Evolutionary conservation across 2,113 vertebrate genomes (phyloP), one percentile per base, ranked within the genome.

Genomic region (Macquaria ambigua): DNA sequence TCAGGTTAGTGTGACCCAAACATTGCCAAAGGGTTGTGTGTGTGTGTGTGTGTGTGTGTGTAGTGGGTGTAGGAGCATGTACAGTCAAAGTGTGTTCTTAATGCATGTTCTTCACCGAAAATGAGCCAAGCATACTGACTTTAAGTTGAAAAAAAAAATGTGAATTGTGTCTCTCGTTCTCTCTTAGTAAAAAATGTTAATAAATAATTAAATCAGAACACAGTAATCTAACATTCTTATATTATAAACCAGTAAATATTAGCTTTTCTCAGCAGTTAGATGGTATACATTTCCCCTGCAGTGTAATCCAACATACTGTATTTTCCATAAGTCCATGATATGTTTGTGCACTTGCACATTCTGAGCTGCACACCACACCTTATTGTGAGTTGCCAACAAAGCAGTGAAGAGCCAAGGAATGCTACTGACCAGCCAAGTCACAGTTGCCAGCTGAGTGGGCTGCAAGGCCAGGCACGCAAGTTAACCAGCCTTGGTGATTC

Each of bases 1-100:
- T 77, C 21, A 53, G 74, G 69, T 74, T 74, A 58, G 46, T 58
- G 64, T 79, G 46, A 82, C 78, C 77, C 63, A 81, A 69, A 53
- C 69, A 62, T 23, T 59, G 69, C 59, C 70, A 68, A 37, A 63
- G 56, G 56, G 80, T 59, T 74, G 74, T 62, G 50, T 58, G 63
- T 68, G 59, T 46, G 46, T 58, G 74, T 62, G 50, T 58, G 63
- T 74, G 74, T 62, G 50, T 58, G 63, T 68, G 59, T 46, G 46
- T 58, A 39, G 50, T 64, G 18, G 41, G 68, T 53, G 61, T 39
- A 23, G 34, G 62, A 23, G 34, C 20, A 25, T 70, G 61, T 74
- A 20, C 34, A 39, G 50, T 64, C 71, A 59, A 59, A 70, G 16
- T 8, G 39, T 23, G 58, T 39, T 69, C 39, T 14, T 31, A 6